phyloP scores from a whole-genome alignment of 2,113 vertebrate species.

The Miniopterus natalensis region DNA sequence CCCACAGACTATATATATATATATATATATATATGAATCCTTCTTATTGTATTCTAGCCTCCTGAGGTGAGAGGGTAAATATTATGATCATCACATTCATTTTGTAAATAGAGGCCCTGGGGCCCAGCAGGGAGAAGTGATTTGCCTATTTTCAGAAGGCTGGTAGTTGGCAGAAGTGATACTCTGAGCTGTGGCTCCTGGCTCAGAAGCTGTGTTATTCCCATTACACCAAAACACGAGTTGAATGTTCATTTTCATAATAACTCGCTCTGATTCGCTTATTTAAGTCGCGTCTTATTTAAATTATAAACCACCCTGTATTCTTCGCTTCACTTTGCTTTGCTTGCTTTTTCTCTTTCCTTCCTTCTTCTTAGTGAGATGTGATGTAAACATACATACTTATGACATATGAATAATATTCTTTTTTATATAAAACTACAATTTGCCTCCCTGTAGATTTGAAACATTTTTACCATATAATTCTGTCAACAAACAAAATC shows the following conservation, averaged over 20 bases:
- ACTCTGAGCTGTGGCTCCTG: background rate
- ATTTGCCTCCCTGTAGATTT: background rate
- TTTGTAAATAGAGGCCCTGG: conserved; percentile 23
- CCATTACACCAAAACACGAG: background rate
- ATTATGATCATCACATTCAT: background rate
- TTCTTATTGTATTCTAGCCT: background rate
- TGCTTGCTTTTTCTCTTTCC: background rate
- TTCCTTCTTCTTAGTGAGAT: background rate
- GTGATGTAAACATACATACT: background rate
- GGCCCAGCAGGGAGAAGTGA: background rate
- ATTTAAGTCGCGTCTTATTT: conserved; percentile 14
- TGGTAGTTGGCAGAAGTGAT: background rate
- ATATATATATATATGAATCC: background rate
- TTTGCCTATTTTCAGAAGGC: background rate
- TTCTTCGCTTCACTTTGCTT: background rate
- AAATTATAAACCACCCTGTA: background rate
- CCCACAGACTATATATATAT: background rate
- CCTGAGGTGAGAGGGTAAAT: background rate
- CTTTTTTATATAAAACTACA: background rate
- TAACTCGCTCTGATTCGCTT: background rate
- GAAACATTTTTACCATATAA: background rate
- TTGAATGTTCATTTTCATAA: background rate
- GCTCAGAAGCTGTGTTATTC: background rate
- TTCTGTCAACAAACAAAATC: background rate
- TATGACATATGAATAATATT: background rate